These are phyloP conservation scores for Mythimna loreyi DNA, from an alignment of 2,888 invertebrate species.

Conservation along the genomic window DNA sequence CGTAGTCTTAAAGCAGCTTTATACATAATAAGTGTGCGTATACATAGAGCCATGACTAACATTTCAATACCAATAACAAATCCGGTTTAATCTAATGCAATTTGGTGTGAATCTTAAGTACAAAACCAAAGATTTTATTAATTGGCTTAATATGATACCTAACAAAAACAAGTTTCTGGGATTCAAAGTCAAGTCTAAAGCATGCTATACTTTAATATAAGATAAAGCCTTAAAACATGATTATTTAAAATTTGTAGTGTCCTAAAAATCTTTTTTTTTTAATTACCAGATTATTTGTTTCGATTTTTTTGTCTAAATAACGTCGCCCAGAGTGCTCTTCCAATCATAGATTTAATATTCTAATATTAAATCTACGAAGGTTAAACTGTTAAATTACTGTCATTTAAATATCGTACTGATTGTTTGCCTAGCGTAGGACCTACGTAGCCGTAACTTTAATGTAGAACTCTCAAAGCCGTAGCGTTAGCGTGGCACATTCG, in stretches of 20 bases:
- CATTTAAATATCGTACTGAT: not conserved
- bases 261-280: not conserved
- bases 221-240: not conserved
- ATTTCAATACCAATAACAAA: conserved; percentile 37
- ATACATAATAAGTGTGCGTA: too few species aligned
- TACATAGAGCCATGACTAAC: conserved; percentile 13
- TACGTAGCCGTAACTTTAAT: not conserved
- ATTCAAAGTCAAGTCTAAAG: conserved; percentile 29
- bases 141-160: conserved; percentile 40
- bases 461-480: not conserved
- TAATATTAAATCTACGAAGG: too few species aligned
- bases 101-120: conserved; percentile 41
- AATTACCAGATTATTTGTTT: not conserved
- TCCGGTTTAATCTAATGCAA: conserved; percentile 56
- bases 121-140: conserved; percentile 45
- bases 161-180: conserved; percentile 39
- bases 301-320: not conserved
- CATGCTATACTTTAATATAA: conserved; percentile 2
- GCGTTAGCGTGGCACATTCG: too few species aligned
- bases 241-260: not conserved
- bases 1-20: too few species aligned
- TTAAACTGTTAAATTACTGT: not conserved
- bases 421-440: not conserved
- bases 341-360: too few species aligned
- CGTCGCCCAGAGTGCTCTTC: not conserved